A percentile compares a stretch with the other conserved stretches of the same genome.
Conservation (phyloP, 2,888 invertebrate genomes). For the Agriopis marginaria region DNA sequence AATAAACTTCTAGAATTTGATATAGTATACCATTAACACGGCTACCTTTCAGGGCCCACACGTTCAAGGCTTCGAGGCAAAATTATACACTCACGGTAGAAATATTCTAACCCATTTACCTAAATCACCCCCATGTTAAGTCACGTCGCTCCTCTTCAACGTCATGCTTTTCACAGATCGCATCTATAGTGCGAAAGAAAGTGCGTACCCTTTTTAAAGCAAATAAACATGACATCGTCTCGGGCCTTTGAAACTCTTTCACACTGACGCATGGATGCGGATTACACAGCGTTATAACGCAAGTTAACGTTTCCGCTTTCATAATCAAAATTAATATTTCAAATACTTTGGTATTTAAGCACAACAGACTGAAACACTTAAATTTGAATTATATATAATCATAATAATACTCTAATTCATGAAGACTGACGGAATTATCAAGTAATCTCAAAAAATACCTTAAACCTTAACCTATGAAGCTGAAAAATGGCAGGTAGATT, state of each 20-base stretch:
- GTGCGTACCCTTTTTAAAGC: constrained; percentile 73
- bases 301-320: no score
- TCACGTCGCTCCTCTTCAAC: constrained; percentile 70
- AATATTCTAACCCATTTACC: constrained; percentile 66
- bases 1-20: constrained; percentile 12
- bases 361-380: no score
- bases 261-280: constrained; percentile 9
- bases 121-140: constrained; percentile 66
- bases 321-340: no score
- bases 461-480: no score
- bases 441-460: no score
- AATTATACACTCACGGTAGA: constrained; percentile 46
- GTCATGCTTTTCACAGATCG: constrained; percentile 64
- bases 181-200: constrained; percentile 68
- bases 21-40: constrained; percentile 19
- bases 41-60: constrained; percentile 20
- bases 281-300: no score
- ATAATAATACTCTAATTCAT: no score
- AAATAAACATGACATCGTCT: constrained; percentile 83
- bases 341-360: no score
- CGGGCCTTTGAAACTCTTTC: constrained; percentile 34
- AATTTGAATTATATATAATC: no score
- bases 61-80: constrained; percentile 39
- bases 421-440: no score
- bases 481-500: no score